phyloP scores from a whole-genome alignment of 2,888 invertebrate genomes.

The Caenorhabditis japonica region DNA sequence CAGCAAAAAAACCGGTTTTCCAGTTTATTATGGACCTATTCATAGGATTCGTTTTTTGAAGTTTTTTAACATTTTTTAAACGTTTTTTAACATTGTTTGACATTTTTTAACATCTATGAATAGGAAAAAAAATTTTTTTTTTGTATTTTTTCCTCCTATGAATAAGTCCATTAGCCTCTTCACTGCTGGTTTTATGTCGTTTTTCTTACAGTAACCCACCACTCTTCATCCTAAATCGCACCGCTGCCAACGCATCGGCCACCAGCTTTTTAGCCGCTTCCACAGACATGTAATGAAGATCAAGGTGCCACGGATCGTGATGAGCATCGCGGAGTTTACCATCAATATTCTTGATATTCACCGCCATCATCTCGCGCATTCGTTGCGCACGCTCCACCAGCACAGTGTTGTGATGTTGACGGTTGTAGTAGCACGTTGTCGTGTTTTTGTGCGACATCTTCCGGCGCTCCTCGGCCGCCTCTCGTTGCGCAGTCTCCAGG shows the following conservation, averaged over 20 bases:
- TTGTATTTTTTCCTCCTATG: too few species aligned
- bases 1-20: too few species aligned
- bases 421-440: too few species aligned
- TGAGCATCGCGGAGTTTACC: conserved; percentile 5
- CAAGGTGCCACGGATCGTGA: conserved; percentile 9
- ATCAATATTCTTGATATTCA: not conserved
- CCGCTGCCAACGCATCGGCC: conserved; percentile 24
- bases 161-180: too few species aligned
- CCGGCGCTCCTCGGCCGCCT: not conserved
- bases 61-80: too few species aligned
- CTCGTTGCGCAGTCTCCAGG: not conserved
- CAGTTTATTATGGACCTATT: too few species aligned
- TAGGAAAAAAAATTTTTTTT: too few species aligned
- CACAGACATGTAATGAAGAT: conserved; percentile 38
- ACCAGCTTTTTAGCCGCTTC: conserved; percentile 17
- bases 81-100: too few species aligned
- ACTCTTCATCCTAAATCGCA: not conserved
- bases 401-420: not conserved
- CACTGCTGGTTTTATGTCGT: too few species aligned
- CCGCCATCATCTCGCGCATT: not conserved
- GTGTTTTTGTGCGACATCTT: not conserved
- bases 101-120: too few species aligned
- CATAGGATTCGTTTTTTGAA: too few species aligned
- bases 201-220: too few species aligned
- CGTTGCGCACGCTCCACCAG: not conserved